Percentiles rank a stretch among this genome's conserved stretches.
Evolutionary conservation across 2,888 invertebrate species (phyloP).

Genomic region (Stenolophus ochropezus): DNA sequence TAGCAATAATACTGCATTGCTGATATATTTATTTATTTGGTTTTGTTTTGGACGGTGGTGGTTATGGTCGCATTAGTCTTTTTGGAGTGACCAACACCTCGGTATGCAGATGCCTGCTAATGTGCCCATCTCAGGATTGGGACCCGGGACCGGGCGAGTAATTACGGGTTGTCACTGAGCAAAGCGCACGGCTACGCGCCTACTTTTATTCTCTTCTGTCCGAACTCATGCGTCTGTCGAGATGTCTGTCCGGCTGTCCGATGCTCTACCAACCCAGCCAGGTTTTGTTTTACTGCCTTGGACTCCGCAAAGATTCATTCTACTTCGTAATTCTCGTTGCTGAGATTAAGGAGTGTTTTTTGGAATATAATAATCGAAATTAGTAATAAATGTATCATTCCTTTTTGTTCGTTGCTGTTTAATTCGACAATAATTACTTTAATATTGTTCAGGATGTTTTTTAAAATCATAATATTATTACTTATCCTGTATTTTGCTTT

Average conservation of each 20-base stretch:
- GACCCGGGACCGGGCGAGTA: slow-evolving; percentile 62
- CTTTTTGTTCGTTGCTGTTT: too few species aligned
- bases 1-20: too few species aligned
- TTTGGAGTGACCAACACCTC: not conserved
- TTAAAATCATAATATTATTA: too few species aligned
- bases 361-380: too few species aligned
- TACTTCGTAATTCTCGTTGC: too few species aligned
- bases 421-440: too few species aligned
- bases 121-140: slow-evolving; percentile 2
- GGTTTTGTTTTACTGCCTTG: slow-evolving; percentile 13
- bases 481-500: too few species aligned
- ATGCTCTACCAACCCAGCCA: not conserved
- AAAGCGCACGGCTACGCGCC: slow-evolving; percentile 65
- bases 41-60: not conserved
- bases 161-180: slow-evolving; percentile 71
- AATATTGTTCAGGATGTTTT: too few species aligned
- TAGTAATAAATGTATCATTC: too few species aligned
- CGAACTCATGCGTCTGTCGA: slow-evolving; percentile 56
- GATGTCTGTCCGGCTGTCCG: slow-evolving; percentile 64
- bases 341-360: too few species aligned
- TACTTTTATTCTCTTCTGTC: slow-evolving; percentile 67
- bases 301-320: not conserved
- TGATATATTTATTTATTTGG: too few species aligned
- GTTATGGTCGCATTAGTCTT: not conserved
- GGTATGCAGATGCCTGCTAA: slow-evolving; percentile 50